Base-by-base conservation (phyloP, 2,888 invertebrate genomes). In the Bellardia bayeri region DNA sequence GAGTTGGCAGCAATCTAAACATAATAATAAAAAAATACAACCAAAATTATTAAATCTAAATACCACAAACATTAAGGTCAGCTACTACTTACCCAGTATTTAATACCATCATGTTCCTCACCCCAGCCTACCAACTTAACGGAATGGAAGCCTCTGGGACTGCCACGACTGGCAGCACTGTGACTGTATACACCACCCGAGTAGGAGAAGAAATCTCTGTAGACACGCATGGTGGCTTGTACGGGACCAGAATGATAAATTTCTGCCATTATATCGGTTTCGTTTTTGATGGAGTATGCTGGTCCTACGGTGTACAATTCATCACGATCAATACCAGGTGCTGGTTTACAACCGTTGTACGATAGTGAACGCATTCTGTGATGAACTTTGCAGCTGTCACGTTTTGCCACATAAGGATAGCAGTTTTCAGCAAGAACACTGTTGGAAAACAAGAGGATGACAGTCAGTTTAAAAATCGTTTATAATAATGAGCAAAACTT, bases 71-170 rank as follows among this genome's bases (percentile, higher is more conserved):
- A 54, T 13, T 71, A 37, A 63, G 7, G 9, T 58, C 40, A 6
- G 54, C 9, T 1, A 37, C 5, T 23, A 93, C 95, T 95, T 94
- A 98, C 98, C 98, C 98, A 98, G 92, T 96, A 98, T 93, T 97
- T 98, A 61, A 95, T 94, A 69, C 93, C 92, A 64, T 94, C 92
- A 64, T 94, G 94, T 90, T 97, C 96, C 92, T 97, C 97, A 8
- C 98, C 98, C 98, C 98, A 98, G 30, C 99, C 99, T 2, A 99
- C 94, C 87, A 99, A 96, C 91, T 98, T 95, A 13, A 99, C 98
- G 45, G 98, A 98, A 94, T 99, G 99, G 90, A 97, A 97, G 0
- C 97, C 97, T 68, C 95, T 95, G 82, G 95, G 93, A 72, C 95
- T 94, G 9, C 94, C 94, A 85, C 95, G 93, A 2, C 95, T 95